Percentiles rank a stretch among this genome's conserved stretches.
phyloP scores from a whole-genome alignment of 2,113 vertebrate species.

The Capricornis sumatraensis region DNA sequence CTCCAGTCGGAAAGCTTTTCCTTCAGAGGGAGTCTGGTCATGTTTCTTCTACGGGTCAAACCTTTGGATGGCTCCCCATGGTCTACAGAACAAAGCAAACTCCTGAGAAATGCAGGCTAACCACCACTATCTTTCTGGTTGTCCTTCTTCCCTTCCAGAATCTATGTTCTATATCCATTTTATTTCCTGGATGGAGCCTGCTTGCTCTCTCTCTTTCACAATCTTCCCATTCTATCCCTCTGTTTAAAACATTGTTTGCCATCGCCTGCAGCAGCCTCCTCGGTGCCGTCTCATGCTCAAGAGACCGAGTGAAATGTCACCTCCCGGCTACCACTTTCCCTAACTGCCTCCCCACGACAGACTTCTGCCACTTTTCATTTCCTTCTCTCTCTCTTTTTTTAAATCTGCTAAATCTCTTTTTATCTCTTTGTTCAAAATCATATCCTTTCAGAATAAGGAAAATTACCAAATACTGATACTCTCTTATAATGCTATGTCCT shows the following conservation, averaged over 20 bases:
- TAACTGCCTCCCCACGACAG: not conserved
- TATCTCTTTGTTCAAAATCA: not conserved
- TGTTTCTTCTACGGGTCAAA: not conserved
- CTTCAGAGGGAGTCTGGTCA: not conserved
- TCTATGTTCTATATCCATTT: not conserved
- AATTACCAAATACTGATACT: not conserved
- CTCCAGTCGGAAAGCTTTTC: not conserved
- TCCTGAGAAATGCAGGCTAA: not conserved
- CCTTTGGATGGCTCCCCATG: not conserved
- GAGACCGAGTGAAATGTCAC: not conserved
- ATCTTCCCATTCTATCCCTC: not conserved
- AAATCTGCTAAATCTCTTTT: not conserved
- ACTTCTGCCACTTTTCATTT: not conserved
- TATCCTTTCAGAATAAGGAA: not conserved
- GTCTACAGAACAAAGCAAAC: not conserved
- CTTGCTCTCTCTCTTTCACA: not conserved
- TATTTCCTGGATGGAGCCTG: not conserved
- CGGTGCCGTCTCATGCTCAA: not conserved
- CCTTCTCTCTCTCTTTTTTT: not conserved
- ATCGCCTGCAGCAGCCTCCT: not conserved
- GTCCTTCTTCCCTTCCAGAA: not conserved
- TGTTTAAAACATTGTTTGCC: not conserved
- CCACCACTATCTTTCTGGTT: not conserved
- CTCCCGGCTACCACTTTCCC: not conserved
- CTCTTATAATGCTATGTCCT: not conserved